These are phyloP conservation scores for Agrenia bidenticulata DNA, from an alignment of 2,888 invertebrate genomes.

Conservation along the genomic window DNA sequence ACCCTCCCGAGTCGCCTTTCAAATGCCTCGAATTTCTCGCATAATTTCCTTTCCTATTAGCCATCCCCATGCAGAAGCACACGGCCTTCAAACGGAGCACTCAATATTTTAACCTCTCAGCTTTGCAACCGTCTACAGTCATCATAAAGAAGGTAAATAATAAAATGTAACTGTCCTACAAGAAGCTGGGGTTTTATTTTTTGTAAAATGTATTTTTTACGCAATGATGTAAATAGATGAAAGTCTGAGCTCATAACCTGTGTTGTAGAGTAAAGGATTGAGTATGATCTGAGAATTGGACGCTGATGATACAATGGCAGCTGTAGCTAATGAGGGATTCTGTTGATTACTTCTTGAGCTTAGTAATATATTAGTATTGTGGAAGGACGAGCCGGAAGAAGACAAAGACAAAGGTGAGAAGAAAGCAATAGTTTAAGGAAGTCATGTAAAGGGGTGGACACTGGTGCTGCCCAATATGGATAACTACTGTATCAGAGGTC, in stretches of 20 bases:
- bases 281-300: neutral
- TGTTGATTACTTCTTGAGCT: constrained; percentile 13
- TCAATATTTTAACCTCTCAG: too few relatives aligned
- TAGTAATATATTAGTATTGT: constrained; percentile 19
- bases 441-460: constrained; percentile 50
- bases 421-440: constrained; percentile 41
- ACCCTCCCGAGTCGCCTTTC: neutral
- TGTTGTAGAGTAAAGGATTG: neutral
- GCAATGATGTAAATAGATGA: too few relatives aligned
- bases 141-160: too few relatives aligned
- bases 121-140: too few relatives aligned
- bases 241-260: too few relatives aligned
- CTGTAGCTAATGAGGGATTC: constrained; percentile 23
- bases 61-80: neutral
- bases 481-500: constrained; percentile 53
- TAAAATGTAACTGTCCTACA: too few relatives aligned
- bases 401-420: constrained; percentile 48
- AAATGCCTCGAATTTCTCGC: constrained; percentile 23
- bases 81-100: too few relatives aligned
- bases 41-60: constrained; percentile 20
- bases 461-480: constrained; percentile 46
- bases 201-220: too few relatives aligned
- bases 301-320: constrained; percentile 1
- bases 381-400: constrained; percentile 33
- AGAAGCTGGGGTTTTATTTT: too few relatives aligned